These are phyloP conservation scores for Gavia stellata DNA, from an alignment of 2,113 vertebrate genomes.

Conservation along the genomic window DNA sequence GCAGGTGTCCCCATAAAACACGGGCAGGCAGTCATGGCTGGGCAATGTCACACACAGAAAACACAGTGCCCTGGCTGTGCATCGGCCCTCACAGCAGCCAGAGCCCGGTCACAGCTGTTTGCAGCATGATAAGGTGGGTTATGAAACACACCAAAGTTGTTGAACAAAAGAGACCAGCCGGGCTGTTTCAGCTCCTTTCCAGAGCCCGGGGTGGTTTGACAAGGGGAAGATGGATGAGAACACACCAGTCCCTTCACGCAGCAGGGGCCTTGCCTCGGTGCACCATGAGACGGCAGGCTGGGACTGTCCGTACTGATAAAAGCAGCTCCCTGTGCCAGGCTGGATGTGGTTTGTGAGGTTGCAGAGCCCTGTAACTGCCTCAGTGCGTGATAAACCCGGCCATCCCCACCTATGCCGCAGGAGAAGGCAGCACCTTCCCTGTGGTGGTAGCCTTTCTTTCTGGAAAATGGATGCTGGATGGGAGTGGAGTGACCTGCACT, in stretches of 20 bases:
- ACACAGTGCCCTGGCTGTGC: not conserved
- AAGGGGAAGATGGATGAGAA: not conserved
- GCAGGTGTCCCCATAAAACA: not conserved
- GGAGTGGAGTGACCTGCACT: not conserved
- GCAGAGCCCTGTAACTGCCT: not conserved
- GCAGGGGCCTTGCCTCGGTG: not conserved
- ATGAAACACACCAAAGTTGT: not conserved
- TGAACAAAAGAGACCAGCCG: not conserved
- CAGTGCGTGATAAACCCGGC: fast-evolving
- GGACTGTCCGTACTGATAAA: not conserved
- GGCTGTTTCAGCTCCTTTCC: not conserved
- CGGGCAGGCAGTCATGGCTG: fast-evolving
- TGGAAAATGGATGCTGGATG: not conserved
- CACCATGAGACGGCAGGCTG: fast-evolving
- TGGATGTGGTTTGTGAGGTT: not conserved
- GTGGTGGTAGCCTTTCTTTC: not conserved
- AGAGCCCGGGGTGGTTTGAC: not conserved
- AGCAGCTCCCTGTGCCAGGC: not conserved
- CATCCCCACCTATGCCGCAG: not conserved
- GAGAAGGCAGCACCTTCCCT: not conserved
- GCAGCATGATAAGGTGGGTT: not conserved
- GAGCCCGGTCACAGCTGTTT: not conserved
- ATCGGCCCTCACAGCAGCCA: not conserved
- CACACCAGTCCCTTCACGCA: fast-evolving
- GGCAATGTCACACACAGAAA: not conserved